These are phyloP conservation scores for Drosophila paulistorum DNA, from an alignment of 1,140 invertebrate species.

Conservation along the genomic window DNA sequence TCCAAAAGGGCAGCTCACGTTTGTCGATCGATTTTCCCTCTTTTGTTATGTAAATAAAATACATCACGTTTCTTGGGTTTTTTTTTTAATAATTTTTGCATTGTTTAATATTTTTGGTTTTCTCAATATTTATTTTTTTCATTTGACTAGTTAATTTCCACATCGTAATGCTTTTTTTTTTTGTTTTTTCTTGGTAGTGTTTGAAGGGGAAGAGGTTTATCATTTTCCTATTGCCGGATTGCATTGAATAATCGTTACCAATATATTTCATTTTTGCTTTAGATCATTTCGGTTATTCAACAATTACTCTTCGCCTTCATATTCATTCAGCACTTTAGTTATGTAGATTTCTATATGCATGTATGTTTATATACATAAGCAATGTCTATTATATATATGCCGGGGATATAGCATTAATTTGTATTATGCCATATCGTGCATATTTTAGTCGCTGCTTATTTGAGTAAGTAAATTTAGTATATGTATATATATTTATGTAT, in stretches of 20 bases:
- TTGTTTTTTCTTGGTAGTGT: background rate
- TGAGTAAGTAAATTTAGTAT: constrained; percentile 1
- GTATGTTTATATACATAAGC: constrained; percentile 23
- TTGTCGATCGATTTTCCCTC: no score
- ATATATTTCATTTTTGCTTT: constrained; percentile 60
- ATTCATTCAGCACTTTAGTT: constrained; percentile 10
- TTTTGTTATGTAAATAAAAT: background rate
- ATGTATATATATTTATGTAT: background rate
- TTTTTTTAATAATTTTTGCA: constrained; percentile 28
- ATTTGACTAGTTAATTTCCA: constrained; percentile 73
- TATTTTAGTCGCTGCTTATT: constrained; percentile 13
- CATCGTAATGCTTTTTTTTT: constrained; percentile 53
- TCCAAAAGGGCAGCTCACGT: no score
- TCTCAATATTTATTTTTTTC: constrained; percentile 76
- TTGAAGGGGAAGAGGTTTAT: background rate
- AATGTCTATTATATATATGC: constrained; percentile 1
- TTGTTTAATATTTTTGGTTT: constrained; percentile 57
- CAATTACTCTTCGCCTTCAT: constrained; percentile 55
- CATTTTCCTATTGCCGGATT: background rate
- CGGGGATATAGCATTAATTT: background rate
- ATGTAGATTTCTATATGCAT: background rate
- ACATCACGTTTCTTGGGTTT: background rate
- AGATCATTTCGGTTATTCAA: constrained; percentile 40
- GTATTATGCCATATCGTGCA: background rate
- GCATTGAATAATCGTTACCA: constrained; percentile 48